Evolutionary conservation across 2,888 invertebrate species (phyloP).

Genomic region (Zygothrica quintamaculata): DNA sequence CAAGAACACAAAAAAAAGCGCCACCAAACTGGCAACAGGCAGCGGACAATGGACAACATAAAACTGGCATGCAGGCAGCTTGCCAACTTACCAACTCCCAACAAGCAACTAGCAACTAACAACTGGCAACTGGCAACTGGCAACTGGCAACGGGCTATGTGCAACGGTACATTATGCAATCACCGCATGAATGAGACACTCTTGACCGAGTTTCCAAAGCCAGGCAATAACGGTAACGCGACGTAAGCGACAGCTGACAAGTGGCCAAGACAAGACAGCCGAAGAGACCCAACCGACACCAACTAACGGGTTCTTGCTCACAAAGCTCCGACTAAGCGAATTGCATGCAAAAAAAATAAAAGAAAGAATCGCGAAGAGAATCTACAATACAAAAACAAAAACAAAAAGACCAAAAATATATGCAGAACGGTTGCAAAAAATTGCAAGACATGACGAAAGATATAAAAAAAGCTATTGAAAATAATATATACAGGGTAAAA

Average conservation of each 20-base stretch:
- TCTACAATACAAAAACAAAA: constrained; percentile 4
- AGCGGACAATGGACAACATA: constrained; percentile 10
- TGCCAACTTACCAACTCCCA: constrained; percentile 10
- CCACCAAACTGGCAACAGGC: constrained; percentile 21
- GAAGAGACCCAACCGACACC: constrained; percentile 26
- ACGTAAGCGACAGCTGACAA: constrained; percentile 78
- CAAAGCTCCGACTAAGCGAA: constrained; percentile 24
- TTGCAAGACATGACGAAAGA: constrained; percentile 3
- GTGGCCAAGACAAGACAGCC: constrained; percentile 36
- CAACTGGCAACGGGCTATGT: constrained; percentile 26
- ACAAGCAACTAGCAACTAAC: constrained; percentile 27
- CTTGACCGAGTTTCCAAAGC: constrained; percentile 83
- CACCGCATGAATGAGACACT: constrained; percentile 83
- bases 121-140: constrained; percentile 62
- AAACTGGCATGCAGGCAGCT: constrained; percentile 16
- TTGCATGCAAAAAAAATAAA: constrained; percentile 27
- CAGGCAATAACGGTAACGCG: constrained; percentile 79
- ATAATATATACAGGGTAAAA: no score
- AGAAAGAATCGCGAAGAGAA: constrained; percentile 28
- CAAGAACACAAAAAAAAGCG: constrained; percentile 11
- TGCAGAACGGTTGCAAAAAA: constrained; percentile 18
- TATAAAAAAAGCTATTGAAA: background rate
- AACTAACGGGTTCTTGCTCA: constrained; percentile 68
- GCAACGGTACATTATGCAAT: constrained; percentile 83
- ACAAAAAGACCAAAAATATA: background rate